Conservation (phyloP, 1,140 invertebrate genomes). For the Danaus melanippus region DNA sequence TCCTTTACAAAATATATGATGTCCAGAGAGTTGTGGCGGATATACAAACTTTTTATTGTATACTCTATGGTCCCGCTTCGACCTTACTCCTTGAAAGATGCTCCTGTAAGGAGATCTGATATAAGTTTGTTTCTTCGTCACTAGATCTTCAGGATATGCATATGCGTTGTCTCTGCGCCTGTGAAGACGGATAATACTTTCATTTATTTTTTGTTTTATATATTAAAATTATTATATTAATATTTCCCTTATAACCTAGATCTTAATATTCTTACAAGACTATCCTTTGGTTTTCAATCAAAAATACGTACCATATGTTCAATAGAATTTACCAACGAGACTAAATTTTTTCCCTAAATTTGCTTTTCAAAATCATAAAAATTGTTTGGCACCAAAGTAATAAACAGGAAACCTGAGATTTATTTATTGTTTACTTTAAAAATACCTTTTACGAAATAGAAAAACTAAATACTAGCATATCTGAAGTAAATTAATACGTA, state of each 20-base stretch:
- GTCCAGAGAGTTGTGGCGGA: slow-evolving; percentile 14
- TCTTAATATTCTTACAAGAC: too few relatives aligned
- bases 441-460: not conserved
- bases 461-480: not conserved
- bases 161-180: slow-evolving; percentile 9
- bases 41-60: slow-evolving; percentile 34
- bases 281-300: too few relatives aligned
- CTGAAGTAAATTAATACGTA: slow-evolving; percentile 1
- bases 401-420: too few relatives aligned
- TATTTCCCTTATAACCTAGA: too few relatives aligned
- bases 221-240: too few relatives aligned
- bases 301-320: too few relatives aligned
- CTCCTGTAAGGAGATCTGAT: slow-evolving; percentile 23
- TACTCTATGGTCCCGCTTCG: slow-evolving; percentile 28
- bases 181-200: too few relatives aligned
- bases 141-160: slow-evolving; percentile 29
- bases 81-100: slow-evolving; percentile 34
- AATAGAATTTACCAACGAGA: too few relatives aligned
- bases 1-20: slow-evolving; percentile 29
- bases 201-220: too few relatives aligned
- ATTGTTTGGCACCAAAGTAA: too few relatives aligned
- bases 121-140: not conserved
- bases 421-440: slow-evolving; percentile 2
- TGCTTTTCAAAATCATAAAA: too few relatives aligned
- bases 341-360: too few relatives aligned